Percentiles rank a stretch among this genome's conserved stretches.
Conservation (phyloP, 2,113 vertebrate genomes). For the Anarhynchus alexandrinus region DNA sequence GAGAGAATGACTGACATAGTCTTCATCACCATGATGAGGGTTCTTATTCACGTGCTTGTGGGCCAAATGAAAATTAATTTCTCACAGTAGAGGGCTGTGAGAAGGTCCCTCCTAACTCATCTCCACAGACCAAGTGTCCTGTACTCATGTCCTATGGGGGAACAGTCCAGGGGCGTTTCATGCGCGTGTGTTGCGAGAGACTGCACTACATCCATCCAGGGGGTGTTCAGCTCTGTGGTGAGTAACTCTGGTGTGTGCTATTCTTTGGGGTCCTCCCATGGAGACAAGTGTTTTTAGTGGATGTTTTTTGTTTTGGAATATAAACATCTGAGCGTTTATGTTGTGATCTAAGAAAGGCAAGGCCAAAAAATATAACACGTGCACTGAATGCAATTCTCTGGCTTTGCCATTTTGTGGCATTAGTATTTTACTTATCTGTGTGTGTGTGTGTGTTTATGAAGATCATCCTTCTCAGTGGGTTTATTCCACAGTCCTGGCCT, state of each 20-base stretch:
- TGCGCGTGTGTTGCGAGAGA: not conserved
- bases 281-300: not conserved
- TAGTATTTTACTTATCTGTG: not conserved
- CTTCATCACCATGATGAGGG: not conserved
- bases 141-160: accelerated
- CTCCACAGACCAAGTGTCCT: not conserved
- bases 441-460: not conserved
- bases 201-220: not conserved
- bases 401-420: not conserved
- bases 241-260: not conserved
- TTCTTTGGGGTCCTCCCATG: not conserved
- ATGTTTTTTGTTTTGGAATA: not conserved
- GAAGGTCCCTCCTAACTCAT: not conserved
- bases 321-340: not conserved
- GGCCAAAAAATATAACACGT: not conserved
- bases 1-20: not conserved
- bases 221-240: not conserved
- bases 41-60: not conserved
- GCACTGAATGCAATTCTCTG: not conserved
- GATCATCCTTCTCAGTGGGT: not conserved
- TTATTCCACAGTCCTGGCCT: not conserved
- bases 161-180: accelerated
- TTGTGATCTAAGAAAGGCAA: not conserved
- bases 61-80: not conserved
- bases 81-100: not conserved